Evolutionary conservation across 2,888 invertebrate species (phyloP), one percentile per base, ranked within the genome.

Genomic region (Cataglyphis rosenhaueri): DNA sequence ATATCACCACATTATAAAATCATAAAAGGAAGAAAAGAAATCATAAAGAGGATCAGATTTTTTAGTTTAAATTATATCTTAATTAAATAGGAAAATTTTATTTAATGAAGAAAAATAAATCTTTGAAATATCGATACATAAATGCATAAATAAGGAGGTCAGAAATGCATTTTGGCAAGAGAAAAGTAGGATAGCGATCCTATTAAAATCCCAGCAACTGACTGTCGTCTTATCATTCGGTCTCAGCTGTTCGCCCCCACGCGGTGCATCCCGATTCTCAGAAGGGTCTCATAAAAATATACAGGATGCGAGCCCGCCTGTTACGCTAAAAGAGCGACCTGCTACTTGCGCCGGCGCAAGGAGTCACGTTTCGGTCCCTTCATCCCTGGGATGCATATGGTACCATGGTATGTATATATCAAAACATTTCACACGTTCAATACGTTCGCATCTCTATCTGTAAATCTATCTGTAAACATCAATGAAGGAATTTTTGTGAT

Each of bases 261-360:
- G 89, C 91, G 59, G 6, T 83, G 87, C 85, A 89, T 84, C 88
- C 84, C 86, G 85, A 86, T 92, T 92, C 92, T 92, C 87, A 90
- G 92, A 92, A 92, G 92, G 92, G 90, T 90, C 90, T 89, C 91
- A 89, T 91, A 92, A 92, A 92, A 91, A 92, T 92, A 92, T 25
- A 75, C 89, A 91, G 91, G 91, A 91, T 91, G 90, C 87, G 85
- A 38, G 79, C 89, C 89, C 90, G 91, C 85, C 87, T 65, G 89
- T 84, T 78, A 85, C 84, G 86, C 85, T 85, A 86, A 89, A 88
- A 90, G 61, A 61, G 83, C 85, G 86, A 86, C 87, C 86, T 83
- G 86, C 87, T 76, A 85, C 52, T n/a, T n/a, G 68, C 79, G 78
- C 81, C 83, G 75, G 71, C 82, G 83, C 83, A 12, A 71, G 84